These are phyloP conservation scores for Limenitis camilla DNA, from an alignment of 2,888 invertebrate genomes.

Conservation along the genomic window DNA sequence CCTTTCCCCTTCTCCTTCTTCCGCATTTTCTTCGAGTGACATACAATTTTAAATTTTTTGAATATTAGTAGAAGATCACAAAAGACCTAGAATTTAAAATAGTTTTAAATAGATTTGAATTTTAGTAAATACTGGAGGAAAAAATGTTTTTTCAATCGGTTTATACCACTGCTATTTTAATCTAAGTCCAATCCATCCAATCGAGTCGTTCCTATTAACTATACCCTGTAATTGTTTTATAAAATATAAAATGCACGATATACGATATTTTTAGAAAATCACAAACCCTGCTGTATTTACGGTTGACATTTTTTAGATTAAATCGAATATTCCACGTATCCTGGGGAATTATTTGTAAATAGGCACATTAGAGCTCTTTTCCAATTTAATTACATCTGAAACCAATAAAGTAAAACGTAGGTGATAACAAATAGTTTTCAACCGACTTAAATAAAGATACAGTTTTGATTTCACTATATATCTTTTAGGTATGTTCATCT, in stretches of 20 bases:
- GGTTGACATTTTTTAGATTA: not conserved
- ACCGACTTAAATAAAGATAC: too few species aligned
- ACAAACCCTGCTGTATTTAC: too few species aligned
- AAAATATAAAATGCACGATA: not conserved
- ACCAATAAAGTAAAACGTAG: too few species aligned
- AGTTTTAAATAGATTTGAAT: not conserved
- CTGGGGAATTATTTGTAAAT: too few species aligned
- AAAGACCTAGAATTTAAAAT: not conserved
- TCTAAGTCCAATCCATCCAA: not conserved
- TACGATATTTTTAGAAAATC: not conserved
- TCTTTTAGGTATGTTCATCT: too few species aligned
- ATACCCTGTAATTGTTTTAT: conserved; percentile 9
- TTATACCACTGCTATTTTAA: not conserved
- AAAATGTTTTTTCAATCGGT: too few species aligned
- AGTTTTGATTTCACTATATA: too few species aligned
- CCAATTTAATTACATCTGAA: not conserved
- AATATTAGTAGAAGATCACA: not conserved
- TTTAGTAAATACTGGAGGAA: too few species aligned
- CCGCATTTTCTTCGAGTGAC: not conserved
- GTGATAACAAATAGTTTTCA: too few species aligned
- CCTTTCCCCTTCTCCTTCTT: too few species aligned
- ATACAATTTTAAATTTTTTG: not conserved
- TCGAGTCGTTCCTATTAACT: conserved; percentile 8
- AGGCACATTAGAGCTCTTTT: not conserved
- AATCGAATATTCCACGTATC: not conserved